phyloP scores from a whole-genome alignment of 2,797 vertebrate genomes.

The Sebastolobus altivelis region DNA sequence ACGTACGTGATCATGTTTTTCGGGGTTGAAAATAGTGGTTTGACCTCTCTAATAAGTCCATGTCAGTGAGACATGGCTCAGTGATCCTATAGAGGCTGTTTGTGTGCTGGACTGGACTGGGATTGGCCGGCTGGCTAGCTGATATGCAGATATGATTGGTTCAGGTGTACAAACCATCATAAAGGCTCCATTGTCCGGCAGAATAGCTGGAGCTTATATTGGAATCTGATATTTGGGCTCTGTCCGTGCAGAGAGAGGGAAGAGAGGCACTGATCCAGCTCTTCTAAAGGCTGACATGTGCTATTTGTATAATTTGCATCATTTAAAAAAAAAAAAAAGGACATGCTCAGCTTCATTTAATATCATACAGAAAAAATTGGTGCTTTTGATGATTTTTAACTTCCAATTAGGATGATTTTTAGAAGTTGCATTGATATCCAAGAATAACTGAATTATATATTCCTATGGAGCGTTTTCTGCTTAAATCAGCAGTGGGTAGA shows the following conservation, averaged over 20 bases:
- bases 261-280: not conserved
- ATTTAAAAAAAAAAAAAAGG: not conserved
- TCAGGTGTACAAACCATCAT: conserved; percentile 67
- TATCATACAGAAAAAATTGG: not conserved
- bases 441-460: not conserved
- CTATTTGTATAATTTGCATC: not conserved
- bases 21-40: not conserved
- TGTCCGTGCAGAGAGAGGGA: conserved; percentile 8
- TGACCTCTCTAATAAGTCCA: not conserved
- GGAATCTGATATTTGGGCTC: conserved; percentile 68
- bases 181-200: conserved; percentile 76
- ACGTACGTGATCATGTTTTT: not conserved
- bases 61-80: not conserved
- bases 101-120: not conserved
- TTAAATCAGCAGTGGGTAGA: no score
- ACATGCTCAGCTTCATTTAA: not conserved
- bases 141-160: conserved; percentile 66
- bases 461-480: not conserved
- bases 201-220: conserved; percentile 53
- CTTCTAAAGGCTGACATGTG: not conserved
- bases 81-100: not conserved
- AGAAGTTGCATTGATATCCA: not conserved
- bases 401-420: not conserved
- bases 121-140: conserved; percentile 7
- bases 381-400: not conserved